These are phyloP conservation scores for Erpobdella octoculata DNA, from an alignment of 2,888 invertebrate genomes.

Conservation along the genomic window DNA sequence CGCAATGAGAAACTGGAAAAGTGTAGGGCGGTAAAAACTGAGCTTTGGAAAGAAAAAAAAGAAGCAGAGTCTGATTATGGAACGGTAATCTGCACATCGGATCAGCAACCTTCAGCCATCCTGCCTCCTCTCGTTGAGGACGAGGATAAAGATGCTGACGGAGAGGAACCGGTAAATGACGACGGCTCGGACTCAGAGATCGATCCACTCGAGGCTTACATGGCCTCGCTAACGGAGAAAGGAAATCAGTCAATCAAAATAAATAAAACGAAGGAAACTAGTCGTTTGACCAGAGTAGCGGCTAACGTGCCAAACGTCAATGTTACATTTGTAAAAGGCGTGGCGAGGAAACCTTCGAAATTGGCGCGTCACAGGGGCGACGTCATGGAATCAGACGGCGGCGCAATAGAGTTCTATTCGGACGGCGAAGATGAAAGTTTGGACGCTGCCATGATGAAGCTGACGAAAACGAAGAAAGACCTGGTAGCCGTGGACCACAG, in stretches of 20 bases:
- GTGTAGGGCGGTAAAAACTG: conserved; percentile 92
- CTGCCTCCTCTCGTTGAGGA: not conserved
- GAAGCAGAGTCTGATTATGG: not conserved
- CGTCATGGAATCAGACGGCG: conserved; percentile 94
- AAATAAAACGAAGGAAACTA: conserved; percentile 30
- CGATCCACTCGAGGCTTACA: conserved; percentile 16
- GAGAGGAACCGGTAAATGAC: not conserved
- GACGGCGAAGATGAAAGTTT: conserved; percentile 92
- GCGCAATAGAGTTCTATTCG: conserved; percentile 88
- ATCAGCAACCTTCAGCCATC: not conserved
- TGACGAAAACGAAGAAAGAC: conserved; percentile 56
- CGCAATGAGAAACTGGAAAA: conserved; percentile 49
- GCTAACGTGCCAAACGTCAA: not conserved
- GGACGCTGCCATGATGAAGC: conserved; percentile 64
- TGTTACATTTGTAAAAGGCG: conserved; percentile 47
- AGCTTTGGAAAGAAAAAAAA: conserved; percentile 74
- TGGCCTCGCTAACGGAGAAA: conserved; percentile 51
- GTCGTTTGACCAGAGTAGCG: too few species aligned
- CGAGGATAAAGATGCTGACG: not conserved
- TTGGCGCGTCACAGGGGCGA: conserved; percentile 71
- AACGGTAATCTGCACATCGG: too few species aligned
- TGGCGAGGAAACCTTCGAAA: conserved; percentile 39
- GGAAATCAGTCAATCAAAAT: conserved; percentile 44
- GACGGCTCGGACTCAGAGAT: conserved; percentile 6
- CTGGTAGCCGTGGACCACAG: conserved; percentile 55